Evolutionary conservation across 2,888 invertebrate species (phyloP).

Genomic region (Anticlea derivata): DNA sequence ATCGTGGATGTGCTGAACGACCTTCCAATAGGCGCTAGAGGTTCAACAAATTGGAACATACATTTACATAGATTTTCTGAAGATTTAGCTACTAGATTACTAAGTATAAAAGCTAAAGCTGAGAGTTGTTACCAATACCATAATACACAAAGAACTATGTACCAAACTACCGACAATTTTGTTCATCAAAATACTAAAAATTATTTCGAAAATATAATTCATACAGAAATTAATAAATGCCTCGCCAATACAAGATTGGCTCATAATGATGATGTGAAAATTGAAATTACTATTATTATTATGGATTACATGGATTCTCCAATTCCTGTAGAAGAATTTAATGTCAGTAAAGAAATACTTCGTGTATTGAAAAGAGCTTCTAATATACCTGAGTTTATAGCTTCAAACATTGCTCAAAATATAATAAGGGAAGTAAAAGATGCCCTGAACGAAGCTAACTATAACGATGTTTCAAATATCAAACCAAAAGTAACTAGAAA

Average conservation of each 20-base stretch:
- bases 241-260: conserved; percentile 13
- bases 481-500: conserved; percentile 23
- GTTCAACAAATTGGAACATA: neutral
- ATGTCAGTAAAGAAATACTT: conserved; percentile 27
- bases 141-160: conserved; percentile 5
- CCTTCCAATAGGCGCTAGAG: conserved; percentile 15
- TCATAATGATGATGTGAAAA: conserved; percentile 14
- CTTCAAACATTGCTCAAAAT: conserved; percentile 27
- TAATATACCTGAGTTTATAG: conserved; percentile 31
- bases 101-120: conserved; percentile 14
- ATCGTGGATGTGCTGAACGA: conserved; percentile 22
- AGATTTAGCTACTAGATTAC: conserved; percentile 26
- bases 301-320: conserved; percentile 15
- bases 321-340: conserved; percentile 8
- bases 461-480: neutral
- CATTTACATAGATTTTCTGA: conserved; percentile 17
- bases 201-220: conserved; percentile 9
- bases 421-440: conserved; percentile 18
- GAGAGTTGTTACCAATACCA: neutral
- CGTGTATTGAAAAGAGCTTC: conserved; percentile 24
- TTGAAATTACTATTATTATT: conserved; percentile 14
- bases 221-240: conserved; percentile 19
- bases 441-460: conserved; percentile 2
- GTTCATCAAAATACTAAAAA: neutral
- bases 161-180: neutral